These are phyloP conservation scores for Chloroclystis v-ata DNA, from an alignment of 2,888 invertebrate genomes.

Conservation along the genomic window DNA sequence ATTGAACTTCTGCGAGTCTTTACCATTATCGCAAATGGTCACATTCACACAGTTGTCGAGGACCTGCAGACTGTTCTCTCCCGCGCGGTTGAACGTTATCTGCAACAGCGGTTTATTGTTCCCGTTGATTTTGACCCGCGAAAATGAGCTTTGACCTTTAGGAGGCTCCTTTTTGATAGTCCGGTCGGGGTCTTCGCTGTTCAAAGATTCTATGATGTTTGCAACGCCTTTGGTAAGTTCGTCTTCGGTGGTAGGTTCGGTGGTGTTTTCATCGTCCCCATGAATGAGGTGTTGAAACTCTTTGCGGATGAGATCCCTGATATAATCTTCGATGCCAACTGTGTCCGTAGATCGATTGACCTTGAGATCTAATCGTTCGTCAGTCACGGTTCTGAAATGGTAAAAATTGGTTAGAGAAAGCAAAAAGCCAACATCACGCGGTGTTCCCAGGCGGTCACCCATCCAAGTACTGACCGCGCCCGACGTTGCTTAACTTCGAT, in stretches of 20 bases:
- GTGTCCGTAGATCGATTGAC: conserved; percentile 67
- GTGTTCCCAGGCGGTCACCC: conserved; percentile 66
- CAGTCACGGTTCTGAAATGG: conserved; percentile 32
- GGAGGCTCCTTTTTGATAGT: conserved; percentile 40
- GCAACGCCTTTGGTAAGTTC: conserved; percentile 56
- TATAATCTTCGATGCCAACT: conserved; percentile 62
- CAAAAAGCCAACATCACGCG: conserved; percentile 51
- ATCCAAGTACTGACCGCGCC: conserved; percentile 68
- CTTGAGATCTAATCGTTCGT: conserved; percentile 38
- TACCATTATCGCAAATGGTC: conserved; percentile 50
- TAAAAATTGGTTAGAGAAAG: too few relatives aligned
- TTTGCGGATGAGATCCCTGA: conserved; percentile 60
- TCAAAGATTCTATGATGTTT: conserved; percentile 56
- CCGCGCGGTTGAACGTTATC: conserved; percentile 59
- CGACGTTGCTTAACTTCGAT: conserved; percentile 69
- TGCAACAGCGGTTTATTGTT: conserved; percentile 68
- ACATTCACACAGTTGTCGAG: conserved; percentile 68
- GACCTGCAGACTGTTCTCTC: conserved; percentile 66
- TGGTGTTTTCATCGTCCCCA: conserved; percentile 51
- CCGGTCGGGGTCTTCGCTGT: conserved; percentile 35
- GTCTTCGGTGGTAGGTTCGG: conserved; percentile 44
- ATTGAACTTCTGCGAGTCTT: conserved; percentile 38
- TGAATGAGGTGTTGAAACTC: conserved; percentile 59
- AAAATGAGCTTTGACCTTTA: conserved; percentile 46
- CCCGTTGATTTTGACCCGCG: conserved; percentile 65